A percentile compares a stretch with the other conserved stretches of the same genome.
phyloP scores from a whole-genome alignment of 2,797 vertebrate species.

The Acanthurus lineatus region DNA sequence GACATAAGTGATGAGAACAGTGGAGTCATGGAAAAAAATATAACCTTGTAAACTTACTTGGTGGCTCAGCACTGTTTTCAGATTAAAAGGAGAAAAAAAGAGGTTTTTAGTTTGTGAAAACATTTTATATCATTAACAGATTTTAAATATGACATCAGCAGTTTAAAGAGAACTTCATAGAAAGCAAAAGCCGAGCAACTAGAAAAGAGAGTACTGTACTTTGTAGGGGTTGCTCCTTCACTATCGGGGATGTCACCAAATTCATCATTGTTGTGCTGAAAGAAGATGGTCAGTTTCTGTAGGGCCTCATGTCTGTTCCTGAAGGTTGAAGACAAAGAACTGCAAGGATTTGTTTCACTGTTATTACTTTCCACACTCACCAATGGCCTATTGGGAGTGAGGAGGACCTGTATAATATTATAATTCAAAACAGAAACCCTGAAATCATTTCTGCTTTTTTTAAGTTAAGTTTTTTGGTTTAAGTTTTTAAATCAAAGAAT shows the following conservation, averaged over 20 bases:
- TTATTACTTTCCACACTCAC: neutral
- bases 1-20: conserved; percentile 51
- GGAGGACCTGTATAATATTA: neutral
- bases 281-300: conserved; percentile 84
- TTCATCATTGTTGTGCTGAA: conserved; percentile 71
- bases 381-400: neutral
- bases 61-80: conserved; percentile 60
- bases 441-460: too few species aligned
- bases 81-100: neutral
- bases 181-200: neutral
- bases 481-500: too few species aligned
- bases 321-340: neutral
- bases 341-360: neutral
- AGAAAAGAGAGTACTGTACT: conserved; percentile 59
- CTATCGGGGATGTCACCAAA: conserved; percentile 21
- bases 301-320: conserved; percentile 81
- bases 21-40: conserved; percentile 24
- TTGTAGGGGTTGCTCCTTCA: conserved; percentile 54
- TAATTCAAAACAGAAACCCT: neutral
- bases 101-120: neutral
- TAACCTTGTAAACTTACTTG: conserved; percentile 73
- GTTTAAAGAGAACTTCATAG: neutral
- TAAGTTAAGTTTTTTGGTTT: too few species aligned
- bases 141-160: neutral
- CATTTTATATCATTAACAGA: neutral